Evolutionary conservation across 2,113 vertebrate species (phyloP).

Genomic region (Tursiops truncatus): DNA sequence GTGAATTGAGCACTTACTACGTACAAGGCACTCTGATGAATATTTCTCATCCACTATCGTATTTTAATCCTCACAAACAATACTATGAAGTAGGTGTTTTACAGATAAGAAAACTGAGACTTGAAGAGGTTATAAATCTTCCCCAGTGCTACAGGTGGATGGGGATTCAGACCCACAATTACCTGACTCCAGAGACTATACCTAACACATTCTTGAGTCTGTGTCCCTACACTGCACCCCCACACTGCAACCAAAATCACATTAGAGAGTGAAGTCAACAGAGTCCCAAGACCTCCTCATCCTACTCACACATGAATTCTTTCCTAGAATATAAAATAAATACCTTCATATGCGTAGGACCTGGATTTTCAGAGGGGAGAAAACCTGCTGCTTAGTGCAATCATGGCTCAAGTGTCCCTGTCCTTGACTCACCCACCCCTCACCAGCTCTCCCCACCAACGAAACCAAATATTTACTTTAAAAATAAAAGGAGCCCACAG

Average conservation of each 20-base stretch:
- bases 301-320: not conserved
- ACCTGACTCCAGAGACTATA: not conserved
- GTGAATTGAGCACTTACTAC: not conserved
- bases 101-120: not conserved
- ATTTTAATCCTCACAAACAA: not conserved
- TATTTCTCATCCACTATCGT: not conserved
- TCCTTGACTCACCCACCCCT: not conserved
- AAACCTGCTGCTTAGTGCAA: not conserved
- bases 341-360: not conserved
- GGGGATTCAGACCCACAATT: not conserved
- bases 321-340: not conserved
- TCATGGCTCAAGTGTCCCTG: not conserved
- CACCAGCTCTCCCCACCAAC: not conserved
- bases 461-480: not conserved
- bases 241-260: not conserved
- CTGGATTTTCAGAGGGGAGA: not conserved
- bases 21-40: not conserved
- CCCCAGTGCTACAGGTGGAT: not conserved
- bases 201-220: not conserved
- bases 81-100: not conserved
- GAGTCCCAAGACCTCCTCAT: not conserved
- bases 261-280: not conserved
- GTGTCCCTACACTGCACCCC: not conserved
- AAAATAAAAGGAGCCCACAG: not conserved
- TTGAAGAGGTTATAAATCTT: not conserved